A percentile compares a stretch with the other conserved stretches of the same genome.
Evolutionary conservation across 37 sponge, comb jelly and placozoan species (phyloP).

Genomic region (Halichondria panicea): DNA sequence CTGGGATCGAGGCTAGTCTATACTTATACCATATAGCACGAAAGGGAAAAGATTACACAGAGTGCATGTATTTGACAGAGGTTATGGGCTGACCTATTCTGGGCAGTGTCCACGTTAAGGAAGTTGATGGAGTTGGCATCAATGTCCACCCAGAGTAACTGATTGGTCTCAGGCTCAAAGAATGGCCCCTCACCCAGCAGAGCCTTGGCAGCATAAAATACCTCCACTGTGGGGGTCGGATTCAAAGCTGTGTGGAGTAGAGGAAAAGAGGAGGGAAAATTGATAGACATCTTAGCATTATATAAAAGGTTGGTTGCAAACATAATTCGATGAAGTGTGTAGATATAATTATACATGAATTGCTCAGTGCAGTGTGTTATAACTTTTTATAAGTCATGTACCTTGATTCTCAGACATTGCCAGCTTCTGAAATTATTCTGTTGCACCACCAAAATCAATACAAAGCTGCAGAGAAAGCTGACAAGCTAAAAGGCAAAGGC

Average conservation of each 20-base stretch:
- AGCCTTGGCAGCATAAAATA: slow-evolving; percentile 32
- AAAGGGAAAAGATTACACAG: not conserved
- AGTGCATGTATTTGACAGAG: not conserved
- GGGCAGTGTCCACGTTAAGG: slow-evolving; percentile 3
- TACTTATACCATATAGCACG: not conserved
- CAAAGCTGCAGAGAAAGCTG: no score
- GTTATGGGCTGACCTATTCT: not conserved
- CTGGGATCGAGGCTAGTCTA: not conserved
- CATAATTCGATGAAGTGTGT: no score
- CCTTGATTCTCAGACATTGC: no score
- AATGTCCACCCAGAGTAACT: slow-evolving; percentile 63
- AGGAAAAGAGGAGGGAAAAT: not conserved
- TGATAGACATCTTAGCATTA: no score
- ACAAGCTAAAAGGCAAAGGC: no score
- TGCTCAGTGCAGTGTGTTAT: no score
- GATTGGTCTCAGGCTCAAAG: slow-evolving; percentile 40
- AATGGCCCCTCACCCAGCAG: slow-evolving; percentile 47
- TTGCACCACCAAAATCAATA: no score
- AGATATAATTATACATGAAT: no score
- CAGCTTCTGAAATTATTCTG: no score
- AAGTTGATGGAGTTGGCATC: slow-evolving; percentile 36
- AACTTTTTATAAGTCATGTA: no score
- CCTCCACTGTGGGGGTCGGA: slow-evolving; percentile 22
- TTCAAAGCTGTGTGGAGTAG: not conserved
- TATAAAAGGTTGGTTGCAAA: no score